A percentile compares a stretch with the other conserved stretches of the same genome.
Evolutionary conservation across 2,797 vertebrate species (phyloP).

Genomic region (Fundulus diaphanus): DNA sequence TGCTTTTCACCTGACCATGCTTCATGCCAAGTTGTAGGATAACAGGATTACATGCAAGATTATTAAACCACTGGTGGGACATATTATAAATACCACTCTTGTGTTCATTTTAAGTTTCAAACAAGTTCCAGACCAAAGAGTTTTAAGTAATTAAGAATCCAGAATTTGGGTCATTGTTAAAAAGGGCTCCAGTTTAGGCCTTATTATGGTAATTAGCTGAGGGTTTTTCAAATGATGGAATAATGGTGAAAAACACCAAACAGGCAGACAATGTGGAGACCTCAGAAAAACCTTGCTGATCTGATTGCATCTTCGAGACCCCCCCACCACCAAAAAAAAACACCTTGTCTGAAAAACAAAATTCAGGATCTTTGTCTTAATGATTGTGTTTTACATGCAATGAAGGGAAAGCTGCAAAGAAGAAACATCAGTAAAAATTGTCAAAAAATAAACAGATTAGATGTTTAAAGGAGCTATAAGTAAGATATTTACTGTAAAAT

Average conservation of each 20-base stretch:
- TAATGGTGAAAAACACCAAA: conserved; percentile 2
- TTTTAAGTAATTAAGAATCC: conserved; percentile 4
- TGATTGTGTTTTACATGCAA: conserved; percentile 24
- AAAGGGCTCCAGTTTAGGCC: conserved; percentile 23
- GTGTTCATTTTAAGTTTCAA: conserved; percentile 26
- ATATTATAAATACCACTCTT: conserved; percentile 22
- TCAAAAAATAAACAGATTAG: conserved; percentile 28
- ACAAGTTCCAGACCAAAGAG: conserved; percentile 11
- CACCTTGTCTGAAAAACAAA: conserved; percentile 1
- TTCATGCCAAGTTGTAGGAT: conserved; percentile 23
- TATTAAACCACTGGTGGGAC: neutral
- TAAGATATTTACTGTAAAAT: too few species aligned
- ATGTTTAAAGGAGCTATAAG: too few species aligned
- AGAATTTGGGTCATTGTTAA: conserved; percentile 33
- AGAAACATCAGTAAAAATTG: neutral
- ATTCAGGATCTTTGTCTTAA: conserved; percentile 9
- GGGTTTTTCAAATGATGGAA: conserved; percentile 12
- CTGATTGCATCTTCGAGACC: neutral
- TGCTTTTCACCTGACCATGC: too few species aligned
- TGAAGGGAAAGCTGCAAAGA: conserved; percentile 20
- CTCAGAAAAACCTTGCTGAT: neutral
- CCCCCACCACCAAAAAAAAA: too few species aligned
- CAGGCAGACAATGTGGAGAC: neutral
- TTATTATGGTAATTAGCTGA: conserved; percentile 6
- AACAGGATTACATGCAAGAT: conserved; percentile 40